Conservation (phyloP, 2,113 vertebrate species). For the Clarias macrocephalus region DNA sequence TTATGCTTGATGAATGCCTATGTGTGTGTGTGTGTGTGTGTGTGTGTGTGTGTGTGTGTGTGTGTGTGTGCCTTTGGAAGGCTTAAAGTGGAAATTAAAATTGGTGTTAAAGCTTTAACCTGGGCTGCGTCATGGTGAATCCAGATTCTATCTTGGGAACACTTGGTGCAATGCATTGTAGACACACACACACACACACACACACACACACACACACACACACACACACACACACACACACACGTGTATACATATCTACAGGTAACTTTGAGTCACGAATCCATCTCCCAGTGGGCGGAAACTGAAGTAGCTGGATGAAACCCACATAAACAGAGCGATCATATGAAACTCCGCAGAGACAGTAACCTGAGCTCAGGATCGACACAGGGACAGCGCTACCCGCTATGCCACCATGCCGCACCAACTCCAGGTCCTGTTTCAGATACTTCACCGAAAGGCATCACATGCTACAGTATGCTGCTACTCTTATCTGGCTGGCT, state of each 20-base stretch:
- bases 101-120: background rate
- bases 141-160: background rate
- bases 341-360: background rate
- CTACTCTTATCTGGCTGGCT: background rate
- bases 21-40: background rate
- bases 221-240: background rate
- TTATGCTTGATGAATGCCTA: conserved; percentile 46
- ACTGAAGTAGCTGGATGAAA: background rate
- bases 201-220: background rate
- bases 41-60: conserved; percentile 5
- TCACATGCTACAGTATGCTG: background rate
- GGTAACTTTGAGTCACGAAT: conserved; percentile 9
- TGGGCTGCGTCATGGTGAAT: background rate
- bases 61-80: background rate
- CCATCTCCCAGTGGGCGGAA: conserved; percentile 13
- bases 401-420: background rate
- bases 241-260: background rate
- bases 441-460: background rate
- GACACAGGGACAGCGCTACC: background rate
- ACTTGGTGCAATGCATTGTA: background rate
- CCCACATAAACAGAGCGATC: background rate
- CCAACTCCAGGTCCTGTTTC: background rate
- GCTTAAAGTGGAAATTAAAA: background rate
- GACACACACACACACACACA: background rate
- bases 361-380: background rate